Percentiles rank a stretch among this genome's conserved stretches.
Conservation (phyloP, 2,113 vertebrate species). For the Sterrhoptilus dennistouni region DNA sequence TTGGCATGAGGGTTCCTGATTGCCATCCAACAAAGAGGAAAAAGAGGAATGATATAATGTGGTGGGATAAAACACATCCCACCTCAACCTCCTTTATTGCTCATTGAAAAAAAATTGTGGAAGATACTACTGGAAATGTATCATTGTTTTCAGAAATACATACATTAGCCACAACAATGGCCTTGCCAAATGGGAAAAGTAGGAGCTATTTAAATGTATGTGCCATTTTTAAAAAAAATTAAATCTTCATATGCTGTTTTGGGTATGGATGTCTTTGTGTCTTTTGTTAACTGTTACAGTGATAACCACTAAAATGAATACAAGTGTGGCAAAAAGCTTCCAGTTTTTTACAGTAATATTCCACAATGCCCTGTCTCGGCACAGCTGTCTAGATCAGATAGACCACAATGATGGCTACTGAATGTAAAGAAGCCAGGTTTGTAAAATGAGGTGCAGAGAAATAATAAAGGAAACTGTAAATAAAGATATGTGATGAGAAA, state of each 20-base stretch:
- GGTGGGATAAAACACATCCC: slow-evolving; percentile 85
- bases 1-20: slow-evolving; percentile 83
- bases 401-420: not conserved
- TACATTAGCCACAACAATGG: slow-evolving; percentile 83
- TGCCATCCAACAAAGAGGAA: slow-evolving; percentile 86
- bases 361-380: slow-evolving; percentile 6
- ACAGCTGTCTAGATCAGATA: slow-evolving; percentile 56
- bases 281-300: slow-evolving; percentile 69
- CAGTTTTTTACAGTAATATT: slow-evolving; percentile 38
- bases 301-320: slow-evolving; percentile 65
- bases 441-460: not conserved
- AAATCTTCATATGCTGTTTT: slow-evolving; percentile 64
- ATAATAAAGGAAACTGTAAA: slow-evolving; percentile 4
- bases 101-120: slow-evolving; percentile 80
- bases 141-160: slow-evolving; percentile 83
- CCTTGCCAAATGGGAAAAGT: slow-evolving; percentile 80
- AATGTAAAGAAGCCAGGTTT: slow-evolving; percentile 26
- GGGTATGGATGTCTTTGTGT: slow-evolving; percentile 62
- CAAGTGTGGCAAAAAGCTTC: slow-evolving; percentile 47
- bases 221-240: slow-evolving; percentile 49
- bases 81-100: slow-evolving; percentile 86
- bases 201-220: slow-evolving; percentile 74
- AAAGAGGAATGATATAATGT: slow-evolving; percentile 87
- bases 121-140: slow-evolving; percentile 82
- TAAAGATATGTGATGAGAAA: not conserved